A percentile compares a stretch with the other conserved stretches of the same genome.
These are phyloP conservation scores for Strigamia crassipes DNA, from an alignment of 2,888 invertebrate genomes.

Conservation along the genomic window DNA sequence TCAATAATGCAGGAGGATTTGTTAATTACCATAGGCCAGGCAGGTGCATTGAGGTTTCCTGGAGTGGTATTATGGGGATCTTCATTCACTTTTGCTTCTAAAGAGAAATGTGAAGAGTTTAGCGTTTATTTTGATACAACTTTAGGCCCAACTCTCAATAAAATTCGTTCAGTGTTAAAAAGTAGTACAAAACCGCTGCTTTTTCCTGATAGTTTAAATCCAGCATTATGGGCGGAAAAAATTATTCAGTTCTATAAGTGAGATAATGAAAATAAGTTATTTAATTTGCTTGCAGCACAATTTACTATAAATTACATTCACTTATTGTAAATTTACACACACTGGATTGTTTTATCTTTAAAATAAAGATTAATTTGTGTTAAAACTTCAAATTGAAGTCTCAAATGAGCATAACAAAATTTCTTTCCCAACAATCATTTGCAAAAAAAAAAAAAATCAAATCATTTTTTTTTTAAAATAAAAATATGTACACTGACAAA, in stretches of 20 bases:
- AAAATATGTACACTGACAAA: conserved; percentile 19
- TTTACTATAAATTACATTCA: neutral
- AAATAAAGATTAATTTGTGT: neutral
- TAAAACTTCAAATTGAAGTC: neutral
- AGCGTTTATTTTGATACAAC: neutral
- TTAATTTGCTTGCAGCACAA: neutral
- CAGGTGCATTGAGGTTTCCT: conserved; percentile 28
- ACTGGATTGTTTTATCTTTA: neutral
- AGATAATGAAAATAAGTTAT: neutral
- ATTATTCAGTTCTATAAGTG: conserved; percentile 3
- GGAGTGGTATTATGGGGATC: conserved; percentile 17
- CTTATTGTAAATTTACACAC: neutral
- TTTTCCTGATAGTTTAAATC: neutral
- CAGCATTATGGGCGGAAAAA: neutral
- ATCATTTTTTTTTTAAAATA: neutral
- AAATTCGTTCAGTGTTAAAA: neutral
- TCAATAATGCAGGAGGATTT: conserved; percentile 4
- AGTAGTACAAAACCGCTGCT: neutral
- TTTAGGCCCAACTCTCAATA: neutral
- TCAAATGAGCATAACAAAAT: neutral
- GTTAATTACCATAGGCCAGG: conserved; percentile 28
- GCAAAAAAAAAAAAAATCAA: neutral
- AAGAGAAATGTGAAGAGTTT: conserved; percentile 9
- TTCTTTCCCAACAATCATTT: neutral
- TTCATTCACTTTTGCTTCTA: neutral